Evolutionary conservation across 2,797 vertebrate genomes (phyloP), one percentile per base, ranked within the genome.

Genomic region (Sebastolobus alascanus): DNA sequence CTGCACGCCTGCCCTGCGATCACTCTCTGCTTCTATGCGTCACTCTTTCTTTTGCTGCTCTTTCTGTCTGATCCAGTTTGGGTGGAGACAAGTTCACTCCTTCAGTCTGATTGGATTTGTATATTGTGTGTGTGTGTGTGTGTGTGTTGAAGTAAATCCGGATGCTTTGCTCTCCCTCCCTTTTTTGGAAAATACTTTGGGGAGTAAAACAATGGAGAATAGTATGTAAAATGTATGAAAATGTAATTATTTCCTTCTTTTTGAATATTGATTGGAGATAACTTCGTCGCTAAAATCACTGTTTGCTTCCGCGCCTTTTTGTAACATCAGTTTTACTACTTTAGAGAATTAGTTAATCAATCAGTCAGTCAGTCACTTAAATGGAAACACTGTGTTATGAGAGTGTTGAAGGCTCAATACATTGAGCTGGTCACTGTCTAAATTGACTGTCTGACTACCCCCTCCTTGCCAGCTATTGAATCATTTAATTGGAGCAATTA

Each of bases 401-500:
- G 54, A 66, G 38, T 78, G 79, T 70, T 77, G 46, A 85, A 79
- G 65, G 72, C 74, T 92, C 91, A 82, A 93, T 92, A 91, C 83
- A 89, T 87, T 79, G 89, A 93, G 38, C 82, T 22, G 65, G 67
- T 79, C 82, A 83, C 73, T 81, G 82, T 84, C 38, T 89, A 77
- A 83, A 90, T 88, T 80, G 88, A 92, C 77, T 80, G 37, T n/a
- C 77, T 77, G 73, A 84, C 82, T 75, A 55, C 54, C 35, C 56
- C 78, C 70, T 79, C 67, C 67, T 82, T 85, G 63, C 83, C 73
- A 88, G 61, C 86, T 93, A 91, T 92, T 95, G 90, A 95, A 93
- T 94, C 89, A 93, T 95, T 94, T 87, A 94, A 94, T 93, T 93
- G 89, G 80, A 87, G 84, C 90, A 94, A 95, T 94, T 94, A 94